These are phyloP conservation scores for Sylvilagus bachmani DNA, from an alignment of 2,113 vertebrate genomes.

Conservation along the genomic window DNA sequence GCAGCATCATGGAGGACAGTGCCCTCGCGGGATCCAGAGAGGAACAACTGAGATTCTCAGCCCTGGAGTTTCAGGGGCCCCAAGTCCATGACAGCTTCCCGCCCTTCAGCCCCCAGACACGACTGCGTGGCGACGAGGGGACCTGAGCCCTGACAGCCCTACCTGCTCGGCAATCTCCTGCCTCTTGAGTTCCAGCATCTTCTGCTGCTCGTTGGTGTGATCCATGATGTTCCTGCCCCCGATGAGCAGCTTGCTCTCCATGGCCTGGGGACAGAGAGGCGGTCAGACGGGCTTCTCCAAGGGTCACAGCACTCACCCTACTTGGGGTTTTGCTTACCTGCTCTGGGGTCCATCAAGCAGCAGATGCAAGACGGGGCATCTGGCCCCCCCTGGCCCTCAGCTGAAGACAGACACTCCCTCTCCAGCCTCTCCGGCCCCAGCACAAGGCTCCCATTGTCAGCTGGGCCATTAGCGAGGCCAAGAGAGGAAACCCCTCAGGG, in stretches of 20 bases:
- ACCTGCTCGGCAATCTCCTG: constrained; percentile 98
- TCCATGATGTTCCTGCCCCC: constrained; percentile 98
- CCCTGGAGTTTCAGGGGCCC: neutral
- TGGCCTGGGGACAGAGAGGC: constrained; percentile 86
- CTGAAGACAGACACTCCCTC: neutral
- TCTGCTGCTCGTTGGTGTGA: constrained; percentile 98
- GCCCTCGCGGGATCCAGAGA: neutral
- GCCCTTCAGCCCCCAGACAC: neutral
- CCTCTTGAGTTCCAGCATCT: constrained; percentile 95
- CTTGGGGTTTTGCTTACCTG: neutral
- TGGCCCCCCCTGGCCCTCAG: neutral
- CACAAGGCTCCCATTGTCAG: neutral
- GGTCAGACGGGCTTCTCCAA: neutral
- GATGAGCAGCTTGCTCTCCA: constrained; percentile 98
- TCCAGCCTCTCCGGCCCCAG: neutral
- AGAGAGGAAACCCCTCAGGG: neutral
- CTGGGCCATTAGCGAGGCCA: neutral
- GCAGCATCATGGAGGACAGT: neutral
- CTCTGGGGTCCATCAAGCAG: neutral
- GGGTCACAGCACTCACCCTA: neutral
- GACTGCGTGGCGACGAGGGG: neutral
- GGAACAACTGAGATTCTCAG: neutral
- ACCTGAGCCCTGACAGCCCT: fast-evolving
- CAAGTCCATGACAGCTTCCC: neutral
- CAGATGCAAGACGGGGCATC: neutral